Evolutionary conservation across 2,113 vertebrate genomes (phyloP), one percentile per base, ranked within the genome.

Genomic region (Thomomys bottae): DNA sequence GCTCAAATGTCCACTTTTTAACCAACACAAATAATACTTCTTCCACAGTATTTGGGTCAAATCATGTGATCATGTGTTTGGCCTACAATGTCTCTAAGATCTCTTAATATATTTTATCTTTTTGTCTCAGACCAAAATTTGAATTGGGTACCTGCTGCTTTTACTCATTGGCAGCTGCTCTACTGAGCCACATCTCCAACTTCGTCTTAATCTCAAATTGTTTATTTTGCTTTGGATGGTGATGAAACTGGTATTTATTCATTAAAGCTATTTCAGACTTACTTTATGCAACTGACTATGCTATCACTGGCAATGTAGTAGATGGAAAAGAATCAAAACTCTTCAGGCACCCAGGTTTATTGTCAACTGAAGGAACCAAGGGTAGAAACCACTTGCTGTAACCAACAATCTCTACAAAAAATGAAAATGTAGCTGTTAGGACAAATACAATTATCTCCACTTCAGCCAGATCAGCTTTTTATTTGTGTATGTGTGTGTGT

Each of bases 191-290:
- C 15, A 54, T 15, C 14, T 12, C 49, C 49, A 54, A 54, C 49
- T 15, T 15, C 49, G 14, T 83, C 45, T 28, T 76, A 78, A 75
- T 71, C 20, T 54, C 73, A 85, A 71, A 75, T 14, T 75, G 26
- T 30, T 26, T 68, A 34, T 84, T 88, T 95, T 95, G 40, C 38
- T 79, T 76, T 75, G n/a, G 84, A 63, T 85, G 36, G 38, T 92
- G 67, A 86, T 61, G 23, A 61, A 72, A 71, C 34, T 20, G 57
- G 70, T 10, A 77, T 30, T 78, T 49, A 64, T 32, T 81, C 75
- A 61, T 34, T 77, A 73, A 85, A 84, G 77, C 92, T 73, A 83
- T 38, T 76, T 83, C 49, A 83, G n/a, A 38, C 21, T 82, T 89
- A 61, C 89, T 91, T 73, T 12, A 26, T 54, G 49, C 49, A 54